phyloP scores from a whole-genome alignment of 2,113 vertebrate species.

The Dasypus novemcinctus region DNA sequence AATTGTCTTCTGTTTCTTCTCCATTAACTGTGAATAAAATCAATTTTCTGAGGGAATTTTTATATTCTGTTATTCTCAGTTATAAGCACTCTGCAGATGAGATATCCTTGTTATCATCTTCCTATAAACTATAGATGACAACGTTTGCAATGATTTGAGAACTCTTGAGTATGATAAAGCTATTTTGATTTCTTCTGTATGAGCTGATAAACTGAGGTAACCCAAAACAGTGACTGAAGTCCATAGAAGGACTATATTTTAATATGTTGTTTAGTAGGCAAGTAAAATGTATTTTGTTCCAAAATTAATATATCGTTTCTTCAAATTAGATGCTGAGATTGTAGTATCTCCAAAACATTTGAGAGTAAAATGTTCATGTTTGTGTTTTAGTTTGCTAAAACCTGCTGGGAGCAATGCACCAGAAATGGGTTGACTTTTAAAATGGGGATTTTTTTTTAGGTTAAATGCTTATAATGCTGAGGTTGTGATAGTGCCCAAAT shows the following conservation, averaged over 20 bases:
- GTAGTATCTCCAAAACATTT: neutral
- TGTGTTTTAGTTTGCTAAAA: neutral
- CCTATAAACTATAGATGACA: neutral
- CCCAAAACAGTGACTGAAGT: neutral
- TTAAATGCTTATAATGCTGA: no score
- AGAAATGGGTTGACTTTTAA: no score
- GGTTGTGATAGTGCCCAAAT: no score
- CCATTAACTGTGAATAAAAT: neutral
- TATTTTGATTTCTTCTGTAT: neutral
- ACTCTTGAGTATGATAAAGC: neutral
- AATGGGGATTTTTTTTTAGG: no score
- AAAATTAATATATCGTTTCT: neutral
- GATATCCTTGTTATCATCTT: neutral
- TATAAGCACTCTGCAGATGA: neutral
- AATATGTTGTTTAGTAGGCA: neutral
- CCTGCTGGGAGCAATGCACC: no score
- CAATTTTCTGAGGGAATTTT: neutral
- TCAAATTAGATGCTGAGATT: neutral
- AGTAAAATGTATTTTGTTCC: neutral
- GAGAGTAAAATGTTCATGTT: neutral
- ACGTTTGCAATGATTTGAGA: neutral
- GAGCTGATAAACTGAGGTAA: neutral
- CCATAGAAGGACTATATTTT: neutral
- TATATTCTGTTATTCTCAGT: neutral
- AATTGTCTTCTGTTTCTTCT: neutral